Conservation (phyloP, 1,140 invertebrate species). For the Lutraria rhynchaena region DNA sequence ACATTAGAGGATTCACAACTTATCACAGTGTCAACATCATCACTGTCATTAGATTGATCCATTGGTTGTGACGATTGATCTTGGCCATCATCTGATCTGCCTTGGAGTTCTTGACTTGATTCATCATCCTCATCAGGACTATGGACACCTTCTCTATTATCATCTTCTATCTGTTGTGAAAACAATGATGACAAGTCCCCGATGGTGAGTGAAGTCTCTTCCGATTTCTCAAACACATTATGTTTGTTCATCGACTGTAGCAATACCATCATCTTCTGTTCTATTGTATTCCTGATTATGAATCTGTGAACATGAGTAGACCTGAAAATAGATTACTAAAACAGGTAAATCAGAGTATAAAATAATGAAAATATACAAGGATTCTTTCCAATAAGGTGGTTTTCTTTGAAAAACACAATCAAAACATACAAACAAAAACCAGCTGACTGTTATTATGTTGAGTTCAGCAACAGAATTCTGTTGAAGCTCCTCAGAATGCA, state of each 20-base stretch:
- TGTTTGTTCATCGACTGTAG: slow-evolving; percentile 67
- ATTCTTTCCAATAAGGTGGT: too few relatives aligned
- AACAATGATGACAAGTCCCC: slow-evolving; percentile 77
- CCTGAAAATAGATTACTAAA: too few relatives aligned
- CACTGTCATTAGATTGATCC: too few relatives aligned
- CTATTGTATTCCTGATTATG: slow-evolving; percentile 87
- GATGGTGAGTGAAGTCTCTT: slow-evolving; percentile 76
- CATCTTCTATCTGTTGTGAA: slow-evolving; percentile 63
- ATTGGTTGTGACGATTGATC: too few relatives aligned
- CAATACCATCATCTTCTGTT: slow-evolving; percentile 86
- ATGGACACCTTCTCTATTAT: slow-evolving; percentile 51
- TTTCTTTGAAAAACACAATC: neutral
- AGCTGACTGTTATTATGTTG: neutral
- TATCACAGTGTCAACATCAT: too few relatives aligned
- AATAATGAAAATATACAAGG: too few relatives aligned
- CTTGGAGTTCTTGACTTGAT: neutral
- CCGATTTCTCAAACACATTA: slow-evolving; percentile 62
- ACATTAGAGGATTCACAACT: too few relatives aligned
- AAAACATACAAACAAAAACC: neutral
- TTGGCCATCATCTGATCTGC: too few relatives aligned
- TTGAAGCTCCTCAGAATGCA: too few relatives aligned
- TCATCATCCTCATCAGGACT: slow-evolving; percentile 2
- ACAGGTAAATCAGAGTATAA: too few relatives aligned
- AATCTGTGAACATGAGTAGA: slow-evolving; percentile 87
- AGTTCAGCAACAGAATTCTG: neutral